Percentiles rank a stretch among this genome's conserved stretches.
Evolutionary conservation across 1,140 invertebrate species (phyloP).

Genomic region (Pseudomyrmex gracilis): DNA sequence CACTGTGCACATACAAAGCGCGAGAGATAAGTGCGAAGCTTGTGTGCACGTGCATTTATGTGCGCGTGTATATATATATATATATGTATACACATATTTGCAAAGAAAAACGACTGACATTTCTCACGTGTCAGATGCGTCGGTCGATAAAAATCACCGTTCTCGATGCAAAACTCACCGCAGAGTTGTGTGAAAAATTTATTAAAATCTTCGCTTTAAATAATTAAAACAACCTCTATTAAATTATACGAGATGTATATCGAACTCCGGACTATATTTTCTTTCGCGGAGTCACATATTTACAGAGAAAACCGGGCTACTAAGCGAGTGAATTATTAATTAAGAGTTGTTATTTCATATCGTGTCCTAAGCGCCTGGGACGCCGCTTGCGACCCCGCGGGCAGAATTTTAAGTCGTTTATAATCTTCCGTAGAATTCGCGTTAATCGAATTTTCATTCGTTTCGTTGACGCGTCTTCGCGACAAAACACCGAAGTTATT

Average conservation of each 20-base stretch:
- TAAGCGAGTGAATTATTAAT: conserved; percentile 41
- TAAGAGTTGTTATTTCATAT: conserved; percentile 47
- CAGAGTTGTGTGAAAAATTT: neutral
- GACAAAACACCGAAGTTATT: conserved; percentile 52
- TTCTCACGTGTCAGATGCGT: neutral
- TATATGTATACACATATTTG: too few relatives aligned
- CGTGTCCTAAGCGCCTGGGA: neutral
- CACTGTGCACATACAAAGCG: conserved; percentile 4
- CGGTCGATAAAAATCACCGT: conserved; percentile 29
- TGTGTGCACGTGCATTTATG: conserved; percentile 5
- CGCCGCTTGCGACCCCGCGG: conserved; percentile 4
- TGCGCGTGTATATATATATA: neutral
- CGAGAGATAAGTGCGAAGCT: conserved; percentile 6
- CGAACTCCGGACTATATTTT: neutral
- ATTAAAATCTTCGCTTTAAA: conserved; percentile 5
- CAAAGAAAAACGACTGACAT: neutral
- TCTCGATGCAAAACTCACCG: neutral
- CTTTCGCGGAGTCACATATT: neutral
- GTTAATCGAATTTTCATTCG: conserved; percentile 54
- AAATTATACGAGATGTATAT: too few relatives aligned
- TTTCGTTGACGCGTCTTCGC: conserved; percentile 41
- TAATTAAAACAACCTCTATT: conserved; percentile 2
- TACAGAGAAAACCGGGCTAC: conserved; percentile 17
- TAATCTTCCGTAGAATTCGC: conserved; percentile 43
- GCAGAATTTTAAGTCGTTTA: conserved; percentile 55